Percentiles rank a stretch among this genome's conserved stretches.
phyloP scores from a whole-genome alignment of 1,140 invertebrate species.

The Meloidogyne chitwoodi region DNA sequence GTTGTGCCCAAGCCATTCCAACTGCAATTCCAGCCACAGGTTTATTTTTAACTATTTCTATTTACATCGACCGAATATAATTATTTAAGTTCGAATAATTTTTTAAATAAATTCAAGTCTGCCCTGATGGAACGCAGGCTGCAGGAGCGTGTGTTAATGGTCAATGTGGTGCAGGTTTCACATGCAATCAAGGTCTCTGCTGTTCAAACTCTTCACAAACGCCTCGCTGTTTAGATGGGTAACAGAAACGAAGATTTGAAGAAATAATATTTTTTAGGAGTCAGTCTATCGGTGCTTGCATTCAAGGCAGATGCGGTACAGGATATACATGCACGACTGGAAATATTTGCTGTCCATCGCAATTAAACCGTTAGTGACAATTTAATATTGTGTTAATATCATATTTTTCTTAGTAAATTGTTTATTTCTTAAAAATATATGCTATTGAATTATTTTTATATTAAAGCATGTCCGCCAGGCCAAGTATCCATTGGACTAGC shows the following conservation, averaged over 20 bases:
- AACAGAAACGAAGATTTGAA: background rate
- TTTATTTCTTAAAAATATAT: too few relatives aligned
- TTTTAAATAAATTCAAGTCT: constrained; percentile 38
- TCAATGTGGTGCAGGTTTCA: constrained; percentile 52
- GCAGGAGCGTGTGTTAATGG: constrained; percentile 59
- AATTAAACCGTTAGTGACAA: constrained; percentile 43
- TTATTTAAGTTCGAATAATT: background rate
- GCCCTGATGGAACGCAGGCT: constrained; percentile 59
- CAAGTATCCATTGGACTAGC: constrained; percentile 48
- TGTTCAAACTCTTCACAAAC: constrained; percentile 54
- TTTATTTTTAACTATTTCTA: too few relatives aligned
- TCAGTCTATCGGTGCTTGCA: constrained; percentile 57
- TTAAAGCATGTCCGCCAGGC: constrained; percentile 45
- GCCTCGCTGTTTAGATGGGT: constrained; percentile 55
- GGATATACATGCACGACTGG: constrained; percentile 58
- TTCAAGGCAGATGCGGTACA: constrained; percentile 51
- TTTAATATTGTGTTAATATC: constrained; percentile 5
- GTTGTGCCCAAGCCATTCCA: constrained; percentile 33
- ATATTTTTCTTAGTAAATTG: constrained; percentile 9
- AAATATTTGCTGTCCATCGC: constrained; percentile 57
- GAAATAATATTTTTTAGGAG: constrained; percentile 9
- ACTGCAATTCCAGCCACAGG: constrained; percentile 33
- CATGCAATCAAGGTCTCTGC: constrained; percentile 57
- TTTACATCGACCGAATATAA: too few relatives aligned
- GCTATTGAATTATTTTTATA: too few relatives aligned